phyloP scores from a whole-genome alignment of 2,888 invertebrate genomes.

The Mesorhabditis belari region DNA sequence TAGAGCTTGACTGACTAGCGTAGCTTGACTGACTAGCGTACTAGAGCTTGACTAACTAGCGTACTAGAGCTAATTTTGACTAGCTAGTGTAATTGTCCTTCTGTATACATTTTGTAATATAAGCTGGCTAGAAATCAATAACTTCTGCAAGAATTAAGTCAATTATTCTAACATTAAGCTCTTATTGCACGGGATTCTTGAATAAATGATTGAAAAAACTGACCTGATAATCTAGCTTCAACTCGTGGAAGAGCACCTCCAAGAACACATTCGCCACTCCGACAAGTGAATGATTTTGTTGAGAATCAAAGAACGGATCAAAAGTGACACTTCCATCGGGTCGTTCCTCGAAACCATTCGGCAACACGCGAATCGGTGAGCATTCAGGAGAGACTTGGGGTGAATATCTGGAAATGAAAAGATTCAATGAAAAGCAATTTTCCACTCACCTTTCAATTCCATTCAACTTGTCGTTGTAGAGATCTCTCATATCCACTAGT shows the following conservation, averaged over 20 bases:
- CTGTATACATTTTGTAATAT: no score
- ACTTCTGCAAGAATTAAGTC: no score
- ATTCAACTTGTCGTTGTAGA: conserved; percentile 69
- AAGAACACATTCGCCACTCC: conserved; percentile 96
- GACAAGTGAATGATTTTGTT: conserved; percentile 93
- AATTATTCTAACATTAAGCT: no score
- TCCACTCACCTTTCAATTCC: conserved; percentile 9
- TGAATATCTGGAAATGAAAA: conserved; percentile 9
- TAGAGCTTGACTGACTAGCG: no score
- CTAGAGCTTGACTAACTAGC: no score
- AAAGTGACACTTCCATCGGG: background rate
- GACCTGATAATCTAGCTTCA: conserved; percentile 76
- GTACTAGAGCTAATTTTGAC: no score
- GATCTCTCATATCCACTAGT: conserved; percentile 92
- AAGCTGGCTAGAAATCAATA: no score
- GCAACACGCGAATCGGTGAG: background rate
- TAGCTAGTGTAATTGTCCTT: no score
- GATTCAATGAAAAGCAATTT: background rate
- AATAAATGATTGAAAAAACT: no score
- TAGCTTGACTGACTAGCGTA: no score
- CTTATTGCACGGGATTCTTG: no score
- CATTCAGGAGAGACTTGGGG: conserved; percentile 21
- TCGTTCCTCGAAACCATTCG: background rate
- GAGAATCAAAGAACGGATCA: conserved; percentile 59
- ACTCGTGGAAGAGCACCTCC: conserved; percentile 74